These are phyloP conservation scores for Tyrophagus putrescentiae DNA, from an alignment of 1,140 invertebrate genomes.

Conservation along the genomic window DNA sequence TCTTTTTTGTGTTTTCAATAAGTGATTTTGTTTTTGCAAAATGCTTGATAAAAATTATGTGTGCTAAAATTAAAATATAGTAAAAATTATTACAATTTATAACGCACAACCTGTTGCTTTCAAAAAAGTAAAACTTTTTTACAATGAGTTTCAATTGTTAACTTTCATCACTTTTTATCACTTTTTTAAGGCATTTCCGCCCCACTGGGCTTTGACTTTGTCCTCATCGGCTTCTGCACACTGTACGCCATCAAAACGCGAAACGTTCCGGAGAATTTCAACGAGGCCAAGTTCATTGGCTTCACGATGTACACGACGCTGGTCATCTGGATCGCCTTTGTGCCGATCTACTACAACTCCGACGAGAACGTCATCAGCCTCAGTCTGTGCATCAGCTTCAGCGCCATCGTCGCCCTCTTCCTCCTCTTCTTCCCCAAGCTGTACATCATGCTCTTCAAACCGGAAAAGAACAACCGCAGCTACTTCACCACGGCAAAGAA, in stretches of 20 bases:
- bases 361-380: conserved; percentile 53
- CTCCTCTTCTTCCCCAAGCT: conserved; percentile 63
- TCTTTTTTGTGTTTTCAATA: no score
- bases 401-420: conserved; percentile 55
- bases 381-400: conserved; percentile 51
- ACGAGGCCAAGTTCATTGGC: conserved; percentile 66
- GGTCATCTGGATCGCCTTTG: conserved; percentile 74
- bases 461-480: conserved; percentile 59
- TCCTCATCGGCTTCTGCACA: conserved; percentile 61
- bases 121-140: no score
- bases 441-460: conserved; percentile 57
- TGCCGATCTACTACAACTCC: conserved; percentile 65
- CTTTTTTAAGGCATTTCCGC: conserved; percentile 44
- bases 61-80: no score
- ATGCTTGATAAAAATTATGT: no score
- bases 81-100: no score
- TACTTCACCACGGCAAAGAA: conserved; percentile 61
- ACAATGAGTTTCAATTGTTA: no score
- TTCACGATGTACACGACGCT: conserved; percentile 77
- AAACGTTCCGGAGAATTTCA: conserved; percentile 75
- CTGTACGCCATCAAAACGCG: conserved; percentile 69
- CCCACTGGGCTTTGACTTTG: conserved; percentile 60
- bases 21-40: no score
- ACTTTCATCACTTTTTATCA: no score
- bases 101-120: no score